These are phyloP conservation scores for Meda fulgida DNA, from an alignment of 2,797 vertebrate species.

Conservation along the genomic window DNA sequence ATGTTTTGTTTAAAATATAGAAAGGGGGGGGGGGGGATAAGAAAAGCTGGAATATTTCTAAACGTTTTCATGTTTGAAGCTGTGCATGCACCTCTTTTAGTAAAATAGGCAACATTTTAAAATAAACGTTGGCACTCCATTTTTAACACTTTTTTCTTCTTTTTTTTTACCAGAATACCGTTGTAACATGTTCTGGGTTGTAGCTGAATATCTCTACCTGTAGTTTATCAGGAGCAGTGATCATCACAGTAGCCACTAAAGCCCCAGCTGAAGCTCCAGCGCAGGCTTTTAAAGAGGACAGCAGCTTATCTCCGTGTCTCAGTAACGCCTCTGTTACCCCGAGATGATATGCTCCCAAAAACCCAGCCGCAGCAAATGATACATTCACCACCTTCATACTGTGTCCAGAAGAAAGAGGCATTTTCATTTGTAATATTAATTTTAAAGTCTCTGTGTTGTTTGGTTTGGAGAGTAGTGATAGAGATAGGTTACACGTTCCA, in stretches of 20 bases:
- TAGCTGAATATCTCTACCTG: constrained; percentile 76
- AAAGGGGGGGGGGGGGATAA: no score
- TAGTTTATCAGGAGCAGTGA: constrained; percentile 87
- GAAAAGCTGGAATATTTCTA: no score
- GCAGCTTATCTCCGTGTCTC: constrained; percentile 80
- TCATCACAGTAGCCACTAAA: constrained; percentile 83
- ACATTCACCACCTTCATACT: constrained; percentile 82
- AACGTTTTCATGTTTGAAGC: no score
- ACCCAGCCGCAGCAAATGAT: constrained; percentile 86
- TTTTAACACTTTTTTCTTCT: not conserved
- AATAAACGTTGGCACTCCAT: not conserved
- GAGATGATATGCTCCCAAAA: constrained; percentile 91
- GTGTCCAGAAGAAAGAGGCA: constrained; percentile 50
- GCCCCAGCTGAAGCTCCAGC: constrained; percentile 89
- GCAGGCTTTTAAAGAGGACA: constrained; percentile 79
- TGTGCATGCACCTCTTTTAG: not conserved
- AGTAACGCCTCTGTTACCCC: constrained; percentile 85
- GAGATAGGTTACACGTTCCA: not conserved
- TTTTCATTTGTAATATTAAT: not conserved
- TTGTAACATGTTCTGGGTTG: not conserved
- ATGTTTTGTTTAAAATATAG: no score
- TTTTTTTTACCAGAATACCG: not conserved
- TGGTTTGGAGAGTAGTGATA: not conserved
- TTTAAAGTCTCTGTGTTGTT: not conserved
- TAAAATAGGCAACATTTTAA: not conserved